phyloP scores from a whole-genome alignment of 2,888 invertebrate genomes.

The Drosophila antonietae region DNA sequence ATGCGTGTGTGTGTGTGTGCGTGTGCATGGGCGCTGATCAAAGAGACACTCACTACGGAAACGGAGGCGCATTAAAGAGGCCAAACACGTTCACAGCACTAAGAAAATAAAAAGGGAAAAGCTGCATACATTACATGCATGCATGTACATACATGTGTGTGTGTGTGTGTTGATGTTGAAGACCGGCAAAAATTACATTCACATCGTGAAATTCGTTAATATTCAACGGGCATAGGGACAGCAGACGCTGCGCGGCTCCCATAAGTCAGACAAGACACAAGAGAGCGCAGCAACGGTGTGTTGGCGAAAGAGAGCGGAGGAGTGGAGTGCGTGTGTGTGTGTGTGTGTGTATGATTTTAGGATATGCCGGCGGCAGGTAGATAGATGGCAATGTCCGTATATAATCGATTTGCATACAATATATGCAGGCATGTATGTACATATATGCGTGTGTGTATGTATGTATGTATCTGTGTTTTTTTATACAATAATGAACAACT shows the following conservation, averaged over 20 bases:
- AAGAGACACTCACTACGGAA: constrained; percentile 55
- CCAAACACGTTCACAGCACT: constrained; percentile 55
- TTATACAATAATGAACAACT: constrained; percentile 37
- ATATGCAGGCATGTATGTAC: constrained; percentile 10
- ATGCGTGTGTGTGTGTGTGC: neutral
- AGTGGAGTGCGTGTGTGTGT: neutral
- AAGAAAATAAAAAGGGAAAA: constrained; percentile 67
- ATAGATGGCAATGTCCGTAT: constrained; percentile 20
- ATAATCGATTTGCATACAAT: constrained; percentile 39
- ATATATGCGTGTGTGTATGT: neutral
- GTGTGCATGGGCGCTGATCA: constrained; percentile 32
- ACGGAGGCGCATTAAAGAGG: constrained; percentile 59
- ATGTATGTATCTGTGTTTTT: neutral
- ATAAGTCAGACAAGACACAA: neutral
- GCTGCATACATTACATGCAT: constrained; percentile 27
- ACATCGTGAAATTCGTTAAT: constrained; percentile 57
- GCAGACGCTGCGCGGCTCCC: constrained; percentile 35
- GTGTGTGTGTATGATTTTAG: constrained; percentile 7
- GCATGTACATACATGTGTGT: too few species aligned
- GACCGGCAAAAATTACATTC: constrained; percentile 51
- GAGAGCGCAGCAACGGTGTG: neutral
- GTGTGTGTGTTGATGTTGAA: constrained; percentile 10
- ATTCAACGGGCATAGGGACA: constrained; percentile 60
- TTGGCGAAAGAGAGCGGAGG: constrained; percentile 7
- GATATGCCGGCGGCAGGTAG: constrained; percentile 38